A percentile compares a stretch with the other conserved stretches of the same genome.
phyloP scores from a whole-genome alignment of 2,113 vertebrate species.

The Leuciscus idus region DNA sequence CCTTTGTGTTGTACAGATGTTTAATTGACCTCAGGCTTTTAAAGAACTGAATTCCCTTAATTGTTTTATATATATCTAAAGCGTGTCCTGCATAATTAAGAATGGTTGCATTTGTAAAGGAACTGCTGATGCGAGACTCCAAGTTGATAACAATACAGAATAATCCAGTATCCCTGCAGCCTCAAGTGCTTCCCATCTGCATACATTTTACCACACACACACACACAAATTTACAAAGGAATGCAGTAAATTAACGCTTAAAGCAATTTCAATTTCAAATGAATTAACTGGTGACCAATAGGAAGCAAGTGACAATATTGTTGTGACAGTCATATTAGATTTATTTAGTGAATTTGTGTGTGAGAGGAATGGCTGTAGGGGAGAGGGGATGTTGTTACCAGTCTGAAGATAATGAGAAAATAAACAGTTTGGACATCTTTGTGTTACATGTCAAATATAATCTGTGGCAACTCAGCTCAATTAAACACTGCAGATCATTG shows the following conservation, averaged over 20 bases:
- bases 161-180: constrained; percentile 11
- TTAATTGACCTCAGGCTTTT: not conserved
- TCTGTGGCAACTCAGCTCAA: not conserved
- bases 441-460: not conserved
- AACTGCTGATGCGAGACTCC: constrained; percentile 17
- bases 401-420: constrained; percentile 24
- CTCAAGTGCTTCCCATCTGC: not conserved
- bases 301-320: not conserved
- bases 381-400: not conserved
- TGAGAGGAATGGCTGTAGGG: constrained; percentile 10
- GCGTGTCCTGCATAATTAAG: not conserved
- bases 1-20: constrained; percentile 6
- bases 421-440: constrained; percentile 1
- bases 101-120: not conserved
- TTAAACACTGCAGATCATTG: constrained; percentile 6
- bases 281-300: not conserved
- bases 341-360: constrained; percentile 4
- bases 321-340: not conserved
- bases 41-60: not conserved
- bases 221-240: constrained; percentile 4
- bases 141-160: constrained; percentile 20
- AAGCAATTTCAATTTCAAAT: not conserved
- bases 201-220: constrained; percentile 25
- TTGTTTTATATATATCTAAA: not conserved
- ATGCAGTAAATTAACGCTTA: constrained; percentile 11